Conservation (phyloP, 2,797 vertebrate species). For the Betta splendens region DNA sequence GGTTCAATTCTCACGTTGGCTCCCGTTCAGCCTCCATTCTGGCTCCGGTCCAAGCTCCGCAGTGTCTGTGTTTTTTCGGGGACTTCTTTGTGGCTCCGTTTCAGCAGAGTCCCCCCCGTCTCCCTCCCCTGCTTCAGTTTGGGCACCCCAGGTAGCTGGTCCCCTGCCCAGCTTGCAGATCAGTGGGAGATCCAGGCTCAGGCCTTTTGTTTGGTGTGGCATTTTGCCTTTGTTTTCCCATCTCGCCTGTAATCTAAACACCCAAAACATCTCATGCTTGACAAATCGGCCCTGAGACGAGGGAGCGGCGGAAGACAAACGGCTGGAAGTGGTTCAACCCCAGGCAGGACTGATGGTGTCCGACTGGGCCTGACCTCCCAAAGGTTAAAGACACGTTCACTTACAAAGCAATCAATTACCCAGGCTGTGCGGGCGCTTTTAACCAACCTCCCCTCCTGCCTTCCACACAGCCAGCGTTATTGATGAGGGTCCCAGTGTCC, state of each 20-base stretch:
- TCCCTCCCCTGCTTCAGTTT: constrained; percentile 61
- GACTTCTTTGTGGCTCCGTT: constrained; percentile 76
- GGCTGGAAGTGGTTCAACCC: constrained; percentile 80
- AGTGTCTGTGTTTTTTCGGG: constrained; percentile 72
- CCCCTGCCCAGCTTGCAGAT: constrained; percentile 75
- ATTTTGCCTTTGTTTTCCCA: constrained; percentile 84
- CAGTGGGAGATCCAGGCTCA: constrained; percentile 78
- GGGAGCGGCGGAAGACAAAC: constrained; percentile 80
- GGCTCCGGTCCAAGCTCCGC: constrained; percentile 75
- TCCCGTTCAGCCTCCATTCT: constrained; percentile 71
- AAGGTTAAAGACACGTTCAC: constrained; percentile 87
- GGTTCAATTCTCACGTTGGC: constrained; percentile 74
- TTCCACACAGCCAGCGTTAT: constrained; percentile 74
- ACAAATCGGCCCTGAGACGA: constrained; percentile 80
- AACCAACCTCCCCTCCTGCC: constrained; percentile 72
- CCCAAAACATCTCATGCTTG: constrained; percentile 81
- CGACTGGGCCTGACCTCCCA: constrained; percentile 83
- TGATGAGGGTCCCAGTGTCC: constrained; percentile 75
- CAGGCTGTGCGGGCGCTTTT: constrained; percentile 77
- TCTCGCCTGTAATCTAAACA: constrained; percentile 84
- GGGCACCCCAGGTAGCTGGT: constrained; percentile 83
- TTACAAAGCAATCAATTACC: constrained; percentile 86
- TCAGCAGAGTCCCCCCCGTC: constrained; percentile 51
- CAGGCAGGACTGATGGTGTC: constrained; percentile 82
- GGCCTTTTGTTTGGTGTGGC: constrained; percentile 82